Percentiles rank a stretch among this genome's conserved stretches.
These are phyloP conservation scores for Ctenopoma kingsleyae DNA, from an alignment of 2,797 vertebrate genomes.

Conservation along the genomic window DNA sequence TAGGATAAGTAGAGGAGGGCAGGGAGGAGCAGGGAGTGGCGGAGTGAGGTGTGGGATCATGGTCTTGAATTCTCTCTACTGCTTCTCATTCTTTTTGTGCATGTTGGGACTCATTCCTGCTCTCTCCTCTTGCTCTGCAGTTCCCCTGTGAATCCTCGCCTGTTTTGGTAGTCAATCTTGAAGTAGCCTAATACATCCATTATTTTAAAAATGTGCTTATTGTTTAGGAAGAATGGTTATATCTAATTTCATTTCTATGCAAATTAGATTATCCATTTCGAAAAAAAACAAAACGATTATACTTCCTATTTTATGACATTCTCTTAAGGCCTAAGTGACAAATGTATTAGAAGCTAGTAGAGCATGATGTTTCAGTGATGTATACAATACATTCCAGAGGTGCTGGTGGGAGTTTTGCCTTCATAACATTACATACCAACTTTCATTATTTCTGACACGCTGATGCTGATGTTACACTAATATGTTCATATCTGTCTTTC, in stretches of 20 bases:
- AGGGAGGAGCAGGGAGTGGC: slow-evolving; percentile 73
- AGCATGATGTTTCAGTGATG: background rate
- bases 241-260: too few species aligned
- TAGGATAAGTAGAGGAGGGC: slow-evolving; percentile 3
- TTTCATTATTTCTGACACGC: background rate
- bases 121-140: slow-evolving; percentile 17
- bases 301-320: too few species aligned
- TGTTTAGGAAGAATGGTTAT: too few species aligned
- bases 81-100: slow-evolving; percentile 59
- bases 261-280: too few species aligned
- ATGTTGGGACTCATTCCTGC: slow-evolving; percentile 69
- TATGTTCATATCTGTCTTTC: slow-evolving; percentile 4
- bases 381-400: too few species aligned
- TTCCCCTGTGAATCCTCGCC: background rate
- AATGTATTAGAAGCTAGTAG: background rate
- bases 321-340: too few species aligned
- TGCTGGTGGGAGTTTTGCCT: too few species aligned
- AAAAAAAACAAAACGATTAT: too few species aligned
- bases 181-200: background rate
- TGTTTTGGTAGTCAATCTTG: background rate
- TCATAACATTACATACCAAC: too few species aligned
- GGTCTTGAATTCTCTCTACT: slow-evolving; percentile 48
- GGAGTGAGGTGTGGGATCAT: slow-evolving; percentile 49
- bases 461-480: background rate
- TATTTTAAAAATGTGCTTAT: too few species aligned